Percentiles rank a stretch among this genome's conserved stretches.
phyloP scores from a whole-genome alignment of 2,888 invertebrate genomes.

The Serrognathus titanus region DNA sequence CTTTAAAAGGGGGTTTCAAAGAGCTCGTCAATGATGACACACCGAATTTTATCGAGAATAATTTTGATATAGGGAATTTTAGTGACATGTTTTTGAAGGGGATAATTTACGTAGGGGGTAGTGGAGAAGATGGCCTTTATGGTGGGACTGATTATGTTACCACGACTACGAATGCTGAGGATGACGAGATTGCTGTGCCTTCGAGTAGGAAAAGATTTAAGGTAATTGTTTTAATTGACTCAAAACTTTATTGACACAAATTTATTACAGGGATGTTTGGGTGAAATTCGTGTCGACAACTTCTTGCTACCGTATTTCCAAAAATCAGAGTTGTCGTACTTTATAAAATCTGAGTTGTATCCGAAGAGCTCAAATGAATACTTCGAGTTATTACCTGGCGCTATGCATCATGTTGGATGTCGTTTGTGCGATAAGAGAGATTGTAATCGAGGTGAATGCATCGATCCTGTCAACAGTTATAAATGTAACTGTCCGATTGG shows the following conservation, averaged over 20 bases:
- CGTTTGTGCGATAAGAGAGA: constrained; percentile 76
- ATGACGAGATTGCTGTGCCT: not conserved
- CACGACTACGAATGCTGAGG: not conserved
- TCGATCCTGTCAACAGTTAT: constrained; percentile 61
- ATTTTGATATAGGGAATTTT: constrained; percentile 53
- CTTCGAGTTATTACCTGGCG: constrained; percentile 44
- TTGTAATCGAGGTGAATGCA: constrained; percentile 66
- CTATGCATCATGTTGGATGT: constrained; percentile 62
- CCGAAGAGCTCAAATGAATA: constrained; percentile 19
- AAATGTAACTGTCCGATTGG: constrained; percentile 77
- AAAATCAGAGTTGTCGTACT: not conserved
- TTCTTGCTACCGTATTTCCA: constrained; percentile 83
- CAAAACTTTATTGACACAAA: not conserved
- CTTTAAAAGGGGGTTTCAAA: constrained; percentile 48
- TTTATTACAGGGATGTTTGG: constrained; percentile 75
- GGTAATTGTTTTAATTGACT: constrained; percentile 23
- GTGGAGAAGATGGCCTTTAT: constrained; percentile 43
- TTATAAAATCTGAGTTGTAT: constrained; percentile 60
- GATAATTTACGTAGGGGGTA: constrained; percentile 53
- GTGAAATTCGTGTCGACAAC: constrained; percentile 80
- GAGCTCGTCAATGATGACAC: constrained; percentile 55
- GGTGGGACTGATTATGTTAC: constrained; percentile 36
- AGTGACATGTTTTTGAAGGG: constrained; percentile 52
- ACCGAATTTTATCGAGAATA: constrained; percentile 49
- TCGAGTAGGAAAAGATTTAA: constrained; percentile 30